Evolutionary conservation across 2,113 vertebrate genomes (phyloP), one percentile per base, ranked within the genome.

Genomic region (Edolisoma coerulescens): DNA sequence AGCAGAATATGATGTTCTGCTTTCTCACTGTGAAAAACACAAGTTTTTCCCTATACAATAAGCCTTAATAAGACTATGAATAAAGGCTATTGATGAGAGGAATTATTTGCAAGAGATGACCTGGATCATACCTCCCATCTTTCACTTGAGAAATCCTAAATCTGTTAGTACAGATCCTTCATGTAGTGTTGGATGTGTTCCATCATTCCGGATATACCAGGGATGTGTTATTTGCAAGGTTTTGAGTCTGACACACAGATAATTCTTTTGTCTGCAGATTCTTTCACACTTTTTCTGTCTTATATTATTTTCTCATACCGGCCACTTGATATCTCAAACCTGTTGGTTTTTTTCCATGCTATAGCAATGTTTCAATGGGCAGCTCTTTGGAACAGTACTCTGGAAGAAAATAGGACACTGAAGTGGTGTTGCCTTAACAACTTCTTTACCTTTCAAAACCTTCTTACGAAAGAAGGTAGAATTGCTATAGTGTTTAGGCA

Each of bases 71-170:
- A 84, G 45, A 56, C 68, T 88, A 35, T 37, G 26, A 50, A 91
- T 97, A 96, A 87, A 94, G 53, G 88, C 87, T 97, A 37, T 85
- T 80, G 84, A 32, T 85, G 49, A 59, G 64, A 84, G 32, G 30
- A 74, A 68, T 93, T 91, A 87, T 91, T 96, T 95, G 65, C 76
- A 95, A 79, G 80, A 75, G 79, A 63, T 33, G 73, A 88, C 89
- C 35, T 70, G 84, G 94, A 87, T 91, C 64, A 83, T 37, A 97
- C 80, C 86, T 97, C 95, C 97, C 67, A 23, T 98, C 96, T 41
- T 97, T 98, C 96, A 97, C 71, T 54, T 98, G 97, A 98, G 96
- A 65, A 95, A 75, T 95, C 89, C 94, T 96, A 77, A 87, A 89
- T 81, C 27, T 91, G 27, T 80, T 76, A 80, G 32, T 59, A 64